A percentile compares a stretch with the other conserved stretches of the same genome.
Conservation (phyloP, 1,140 invertebrate species). For the Gyrodactylus bullatarudis region DNA sequence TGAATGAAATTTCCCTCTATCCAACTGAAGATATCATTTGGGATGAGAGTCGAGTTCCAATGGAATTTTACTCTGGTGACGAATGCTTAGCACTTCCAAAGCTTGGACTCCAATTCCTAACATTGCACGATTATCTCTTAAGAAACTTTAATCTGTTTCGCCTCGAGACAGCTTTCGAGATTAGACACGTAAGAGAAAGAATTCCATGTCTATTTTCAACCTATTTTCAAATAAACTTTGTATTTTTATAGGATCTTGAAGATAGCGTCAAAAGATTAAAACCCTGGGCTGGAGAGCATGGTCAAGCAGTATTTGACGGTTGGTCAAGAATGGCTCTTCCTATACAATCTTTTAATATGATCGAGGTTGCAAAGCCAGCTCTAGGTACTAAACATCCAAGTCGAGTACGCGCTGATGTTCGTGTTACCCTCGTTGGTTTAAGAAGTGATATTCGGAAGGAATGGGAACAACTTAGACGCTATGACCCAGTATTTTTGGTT, state of each 20-base stretch:
- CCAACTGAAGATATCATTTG: constrained; percentile 90
- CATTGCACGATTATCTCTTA: constrained; percentile 79
- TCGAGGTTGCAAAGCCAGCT: constrained; percentile 25
- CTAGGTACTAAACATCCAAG: constrained; percentile 64
- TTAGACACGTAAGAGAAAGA: constrained; percentile 38
- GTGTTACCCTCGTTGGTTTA: constrained; percentile 40
- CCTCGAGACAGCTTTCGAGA: constrained; percentile 91
- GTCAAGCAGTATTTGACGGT: constrained; percentile 42
- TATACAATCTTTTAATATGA: constrained; percentile 23
- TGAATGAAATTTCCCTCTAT: constrained; percentile 92
- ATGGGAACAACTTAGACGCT: constrained; percentile 73
- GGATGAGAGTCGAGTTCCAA: constrained; percentile 93
- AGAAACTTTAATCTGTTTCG: constrained; percentile 90
- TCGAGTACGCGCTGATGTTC: constrained; percentile 60
- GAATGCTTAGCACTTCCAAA: constrained; percentile 53
- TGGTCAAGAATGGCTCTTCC: constrained; percentile 95
- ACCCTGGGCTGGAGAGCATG: constrained; percentile 35
- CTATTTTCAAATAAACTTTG: not conserved
- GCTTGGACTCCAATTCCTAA: constrained; percentile 85
- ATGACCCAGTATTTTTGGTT: constrained; percentile 83
- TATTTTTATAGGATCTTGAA: constrained; percentile 40
- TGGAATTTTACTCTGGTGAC: constrained; percentile 76
- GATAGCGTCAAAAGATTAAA: constrained; percentile 64
- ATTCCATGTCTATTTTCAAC: not conserved
- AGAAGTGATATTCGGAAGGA: constrained; percentile 60